Conservation (phyloP, 2,888 invertebrate species). For the Pristionchus entomophagus region DNA sequence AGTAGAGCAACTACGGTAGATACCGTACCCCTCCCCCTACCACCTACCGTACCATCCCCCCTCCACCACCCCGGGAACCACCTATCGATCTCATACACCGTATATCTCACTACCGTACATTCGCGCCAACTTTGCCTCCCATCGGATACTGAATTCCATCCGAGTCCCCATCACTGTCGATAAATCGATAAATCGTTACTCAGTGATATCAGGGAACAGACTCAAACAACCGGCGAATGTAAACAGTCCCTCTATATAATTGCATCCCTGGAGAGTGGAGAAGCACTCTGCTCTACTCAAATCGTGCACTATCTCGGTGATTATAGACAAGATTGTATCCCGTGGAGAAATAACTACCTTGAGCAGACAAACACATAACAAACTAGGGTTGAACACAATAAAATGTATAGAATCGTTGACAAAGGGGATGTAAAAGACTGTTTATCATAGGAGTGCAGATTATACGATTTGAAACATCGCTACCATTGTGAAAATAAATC, state of each 20-base stretch:
- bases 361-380: too few relatives aligned
- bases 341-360: too few relatives aligned
- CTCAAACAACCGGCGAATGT: background rate
- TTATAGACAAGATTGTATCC: too few relatives aligned
- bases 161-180: background rate
- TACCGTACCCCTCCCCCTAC: background rate
- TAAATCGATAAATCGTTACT: constrained; percentile 36
- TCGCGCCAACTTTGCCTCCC: background rate
- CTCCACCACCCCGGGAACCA: background rate
- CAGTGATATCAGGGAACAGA: background rate
- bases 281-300: too few relatives aligned
- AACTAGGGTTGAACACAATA: background rate
- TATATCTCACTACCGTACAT: background rate
- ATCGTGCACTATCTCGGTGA: too few relatives aligned
- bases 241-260: background rate
- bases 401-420: background rate
- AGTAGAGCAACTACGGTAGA: background rate
- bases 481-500: too few relatives aligned
- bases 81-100: constrained; percentile 22
- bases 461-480: too few relatives aligned
- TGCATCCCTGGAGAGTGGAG: background rate
- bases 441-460: too few relatives aligned
- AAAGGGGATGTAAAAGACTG: too few relatives aligned
- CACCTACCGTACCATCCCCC: background rate
- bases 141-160: background rate